Evolutionary conservation across 30 jellyfish, hydroid and myxozoan species (phyloP), one percentile per base, ranked within the genome.

Genomic region (Catostylus mosaicus): DNA sequence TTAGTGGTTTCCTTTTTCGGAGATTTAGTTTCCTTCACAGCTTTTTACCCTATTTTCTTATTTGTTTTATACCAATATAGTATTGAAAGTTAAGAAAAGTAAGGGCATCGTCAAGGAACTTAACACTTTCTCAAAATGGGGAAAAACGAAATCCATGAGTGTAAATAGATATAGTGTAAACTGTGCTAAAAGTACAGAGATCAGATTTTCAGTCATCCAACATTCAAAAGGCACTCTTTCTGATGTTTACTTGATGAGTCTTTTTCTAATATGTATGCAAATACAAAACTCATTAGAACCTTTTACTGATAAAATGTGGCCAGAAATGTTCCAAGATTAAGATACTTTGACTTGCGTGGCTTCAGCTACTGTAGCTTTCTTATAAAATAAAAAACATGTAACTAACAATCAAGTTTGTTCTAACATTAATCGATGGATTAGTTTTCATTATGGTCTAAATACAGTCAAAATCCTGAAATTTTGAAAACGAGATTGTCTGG

Each of bases 401-500:
- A 56, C 19, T 56, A 56, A n/a, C 30, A 56, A 56, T 56, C 19
- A 5, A 40, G 14, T 40, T 40, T 40, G 54, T 40, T 40, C 54
- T 40, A 40, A 40, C 54, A 40, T 40, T 56, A 26, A 22, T 56
- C 69, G 19, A 56, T 22, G 19, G 69, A 56, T 56, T 56, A 56
- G 69, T 56, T 56, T 56, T 56, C 69, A 3, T 18, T 56, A 18
- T 56, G 69, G 69, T 56, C 20, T 56, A 40, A 40, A 40, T 14
- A 56, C 69, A 56, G 69, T 56, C 26, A 9, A 56, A 56, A 56
- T 56, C 19, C 69, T 56, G 26, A 56, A 56, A 56, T 56, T 56
- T 56, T 56, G 33, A 56, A 56, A 56, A 56, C 69, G 19, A 56
- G 69, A 56, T 56, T 56, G 69, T 56, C 69, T 3, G 69, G 69